phyloP scores from a whole-genome alignment of 2,113 vertebrate species.

The Ptyas mucosa region DNA sequence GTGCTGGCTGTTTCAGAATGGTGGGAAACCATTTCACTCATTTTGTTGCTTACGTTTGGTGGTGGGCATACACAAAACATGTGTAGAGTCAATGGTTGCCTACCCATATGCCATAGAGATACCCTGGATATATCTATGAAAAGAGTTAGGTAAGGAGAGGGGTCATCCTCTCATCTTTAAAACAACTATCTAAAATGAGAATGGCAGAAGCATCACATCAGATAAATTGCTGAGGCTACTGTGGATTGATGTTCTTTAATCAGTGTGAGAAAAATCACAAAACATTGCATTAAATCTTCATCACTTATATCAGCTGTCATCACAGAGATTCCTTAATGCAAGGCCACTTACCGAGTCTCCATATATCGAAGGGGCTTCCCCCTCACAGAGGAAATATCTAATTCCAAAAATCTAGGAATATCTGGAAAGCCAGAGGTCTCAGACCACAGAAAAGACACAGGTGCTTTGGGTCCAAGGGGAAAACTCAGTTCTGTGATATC shows the following conservation, averaged over 20 bases:
- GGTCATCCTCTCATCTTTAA: background rate
- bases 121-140: background rate
- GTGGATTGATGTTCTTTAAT: background rate
- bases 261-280: background rate
- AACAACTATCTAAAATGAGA: background rate
- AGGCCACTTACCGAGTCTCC: conserved; percentile 51
- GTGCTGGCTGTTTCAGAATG: background rate
- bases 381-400: conserved; percentile 55
- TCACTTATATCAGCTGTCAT: background rate
- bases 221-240: background rate
- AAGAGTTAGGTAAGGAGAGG: background rate
- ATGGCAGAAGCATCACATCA: background rate
- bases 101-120: background rate
- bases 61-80: background rate
- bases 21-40: background rate
- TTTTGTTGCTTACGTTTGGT: background rate
- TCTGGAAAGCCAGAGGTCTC: conserved; percentile 58
- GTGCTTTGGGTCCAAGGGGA: conserved; percentile 52
- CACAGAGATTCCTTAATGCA: background rate
- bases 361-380: conserved; percentile 50
- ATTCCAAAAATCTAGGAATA: conserved; percentile 57
- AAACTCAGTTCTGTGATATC: conserved; percentile 56
- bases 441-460: conserved; percentile 45
- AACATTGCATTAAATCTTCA: background rate
- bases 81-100: background rate